Base-by-base conservation (phyloP, 2,888 invertebrate species). In the Xanthia togata region DNA sequence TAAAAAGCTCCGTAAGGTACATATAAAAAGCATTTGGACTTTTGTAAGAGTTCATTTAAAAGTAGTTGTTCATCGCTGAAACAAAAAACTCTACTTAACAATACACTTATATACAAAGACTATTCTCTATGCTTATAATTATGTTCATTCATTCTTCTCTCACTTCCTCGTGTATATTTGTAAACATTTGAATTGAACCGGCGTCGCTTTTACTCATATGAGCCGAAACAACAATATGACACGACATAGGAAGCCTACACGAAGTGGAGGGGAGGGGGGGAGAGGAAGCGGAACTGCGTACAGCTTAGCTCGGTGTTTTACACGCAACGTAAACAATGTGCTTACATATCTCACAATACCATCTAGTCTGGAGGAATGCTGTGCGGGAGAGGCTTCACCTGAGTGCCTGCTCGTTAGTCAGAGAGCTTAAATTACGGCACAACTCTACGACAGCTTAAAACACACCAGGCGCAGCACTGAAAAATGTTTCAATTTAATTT, bases 381-480 rank as follows among this genome's bases (percentile, higher is more conserved):
- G 88, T 87, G 78, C 65, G 91, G 90, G 91, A 89, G 90, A 88
- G 91, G 90, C 93, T 92, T 86, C 87, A 91, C 91, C 91, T 89
- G 93, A 95, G 95, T 93, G 93, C 89, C 90, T 91, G 95, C 95
- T 96, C 95, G 95, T 96, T 96, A 95, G 94, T 90, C 91, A 89
- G 92, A 94, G 94, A 94, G 94, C 91, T 93, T 91, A 94, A 95
- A 94, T 95, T 94, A 94, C 92, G 90, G 90, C 91, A 89, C 92
- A 91, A 90, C 92, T 92, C 87, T 90, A 91, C 88, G 89, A 86
- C 87, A 84, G 85, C 91, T 89, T 93, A 90, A 91, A 92, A 91
- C 87, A 88, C 78, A 76, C 75, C 86, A 87, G 88, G 87, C 80
- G 83, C 76, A 86, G 82, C 64, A 55, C 70, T 71, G 79, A 86